Percentiles rank a stretch among this genome's conserved stretches.
Evolutionary conservation across 2,113 vertebrate species (phyloP).

Genomic region (Melanotaenia duboulayi): DNA sequence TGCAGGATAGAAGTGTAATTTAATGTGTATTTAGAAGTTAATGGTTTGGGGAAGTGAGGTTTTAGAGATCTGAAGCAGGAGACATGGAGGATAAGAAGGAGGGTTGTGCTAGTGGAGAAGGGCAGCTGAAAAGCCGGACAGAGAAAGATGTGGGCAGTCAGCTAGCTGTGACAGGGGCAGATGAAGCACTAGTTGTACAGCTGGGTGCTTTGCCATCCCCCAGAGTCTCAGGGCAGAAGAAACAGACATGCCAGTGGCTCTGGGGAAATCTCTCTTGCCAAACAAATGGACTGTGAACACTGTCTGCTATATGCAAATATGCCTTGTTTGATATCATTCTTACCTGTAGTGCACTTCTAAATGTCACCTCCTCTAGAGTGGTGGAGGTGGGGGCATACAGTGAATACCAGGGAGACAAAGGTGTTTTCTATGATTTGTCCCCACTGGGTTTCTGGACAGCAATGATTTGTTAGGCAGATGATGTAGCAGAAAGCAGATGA

Average conservation of each 20-base stretch:
- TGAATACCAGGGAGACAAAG: conserved; percentile 55
- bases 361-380: conserved; percentile 59
- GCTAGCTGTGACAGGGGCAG: conserved; percentile 53
- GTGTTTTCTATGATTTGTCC: conserved; percentile 49
- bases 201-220: conserved; percentile 53
- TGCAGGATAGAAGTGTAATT: neutral
- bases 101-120: neutral
- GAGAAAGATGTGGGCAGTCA: conserved; percentile 61
- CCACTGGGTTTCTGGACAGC: conserved; percentile 16
- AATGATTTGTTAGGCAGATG: conserved; percentile 21
- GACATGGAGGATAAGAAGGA: conserved; percentile 2
- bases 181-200: conserved; percentile 57
- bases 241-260: conserved; percentile 40
- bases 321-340: conserved; percentile 54
- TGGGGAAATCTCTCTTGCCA: conserved; percentile 67
- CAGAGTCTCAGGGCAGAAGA: conserved; percentile 45
- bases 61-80: conserved; percentile 34
- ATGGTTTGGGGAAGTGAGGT: conserved; percentile 26
- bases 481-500: neutral
- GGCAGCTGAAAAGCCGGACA: conserved; percentile 8
- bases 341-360: conserved; percentile 60
- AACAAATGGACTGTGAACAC: conserved; percentile 70
- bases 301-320: conserved; percentile 67
- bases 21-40: conserved; percentile 28
- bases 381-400: neutral